These are phyloP conservation scores for Alcedo atthis DNA, from an alignment of 2,797 vertebrate genomes.

Conservation along the genomic window DNA sequence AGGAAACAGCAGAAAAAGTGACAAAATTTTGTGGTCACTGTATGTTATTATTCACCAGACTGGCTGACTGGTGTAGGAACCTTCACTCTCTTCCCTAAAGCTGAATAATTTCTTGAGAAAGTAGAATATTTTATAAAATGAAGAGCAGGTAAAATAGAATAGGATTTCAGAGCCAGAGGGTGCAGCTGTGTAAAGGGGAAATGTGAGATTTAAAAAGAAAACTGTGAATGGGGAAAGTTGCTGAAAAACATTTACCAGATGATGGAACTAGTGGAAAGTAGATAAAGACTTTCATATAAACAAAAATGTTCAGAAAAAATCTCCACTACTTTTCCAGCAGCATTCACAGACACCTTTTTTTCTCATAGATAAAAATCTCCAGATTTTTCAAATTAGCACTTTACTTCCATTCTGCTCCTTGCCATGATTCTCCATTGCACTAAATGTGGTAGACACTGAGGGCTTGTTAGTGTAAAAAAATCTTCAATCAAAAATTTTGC, in stretches of 20 bases:
- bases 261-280: neutral
- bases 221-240: neutral
- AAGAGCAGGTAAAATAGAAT: neutral
- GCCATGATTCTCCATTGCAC: neutral
- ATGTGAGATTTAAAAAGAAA: slow-evolving; percentile 12
- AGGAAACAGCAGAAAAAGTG: neutral
- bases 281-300: neutral
- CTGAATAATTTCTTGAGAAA: neutral
- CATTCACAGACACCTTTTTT: neutral
- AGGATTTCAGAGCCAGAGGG: neutral
- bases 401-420: neutral
- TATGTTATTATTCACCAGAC: neutral
- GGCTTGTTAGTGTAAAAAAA: neutral
- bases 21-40: neutral
- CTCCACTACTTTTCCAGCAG: neutral
- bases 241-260: neutral
- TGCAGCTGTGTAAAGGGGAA: neutral
- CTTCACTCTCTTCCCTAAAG: neutral
- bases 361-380: neutral
- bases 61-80: fast-evolving
- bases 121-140: neutral
- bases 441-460: neutral
- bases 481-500: slow-evolving; percentile 5
- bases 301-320: neutral
- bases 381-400: slow-evolving; percentile 19